These are phyloP conservation scores for Pithys albifrons DNA, from an alignment of 2,113 vertebrate species.

Conservation along the genomic window DNA sequence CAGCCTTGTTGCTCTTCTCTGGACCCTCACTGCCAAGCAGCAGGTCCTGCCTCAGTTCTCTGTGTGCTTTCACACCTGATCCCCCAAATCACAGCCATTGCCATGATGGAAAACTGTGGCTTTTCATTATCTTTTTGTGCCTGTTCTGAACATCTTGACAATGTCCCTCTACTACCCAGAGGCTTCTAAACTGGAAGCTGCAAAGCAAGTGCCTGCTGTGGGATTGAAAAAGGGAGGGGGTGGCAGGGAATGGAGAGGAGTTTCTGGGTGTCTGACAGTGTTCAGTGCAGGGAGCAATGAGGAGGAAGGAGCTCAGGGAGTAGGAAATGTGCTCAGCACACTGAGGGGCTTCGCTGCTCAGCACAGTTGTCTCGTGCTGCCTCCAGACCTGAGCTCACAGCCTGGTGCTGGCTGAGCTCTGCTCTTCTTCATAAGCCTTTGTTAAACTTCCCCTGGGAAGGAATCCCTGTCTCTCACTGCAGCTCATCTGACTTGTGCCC, in stretches of 20 bases:
- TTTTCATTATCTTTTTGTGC: neutral
- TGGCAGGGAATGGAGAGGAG: neutral
- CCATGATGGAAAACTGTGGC: neutral
- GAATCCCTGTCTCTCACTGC: neutral
- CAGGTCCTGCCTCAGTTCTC: rapidly evolving
- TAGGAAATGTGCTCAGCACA: neutral
- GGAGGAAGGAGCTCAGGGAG: neutral
- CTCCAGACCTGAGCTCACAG: neutral
- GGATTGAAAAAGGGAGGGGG: neutral
- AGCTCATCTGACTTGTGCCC: neutral
- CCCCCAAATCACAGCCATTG: neutral
- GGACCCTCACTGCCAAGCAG: neutral
- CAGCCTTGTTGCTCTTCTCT: no score
- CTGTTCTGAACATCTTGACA: neutral
- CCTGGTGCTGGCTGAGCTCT: neutral
- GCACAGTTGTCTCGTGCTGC: neutral
- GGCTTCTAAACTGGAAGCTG: neutral
- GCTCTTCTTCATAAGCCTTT: neutral
- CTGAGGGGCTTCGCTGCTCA: neutral
- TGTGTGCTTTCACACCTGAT: neutral
- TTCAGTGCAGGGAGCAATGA: neutral
- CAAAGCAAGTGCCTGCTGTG: neutral
- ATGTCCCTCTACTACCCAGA: neutral
- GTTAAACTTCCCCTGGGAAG: neutral
- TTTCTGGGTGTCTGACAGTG: neutral